These are phyloP conservation scores for Lithophane ornitopus DNA, from an alignment of 2,888 invertebrate genomes.

Conservation along the genomic window DNA sequence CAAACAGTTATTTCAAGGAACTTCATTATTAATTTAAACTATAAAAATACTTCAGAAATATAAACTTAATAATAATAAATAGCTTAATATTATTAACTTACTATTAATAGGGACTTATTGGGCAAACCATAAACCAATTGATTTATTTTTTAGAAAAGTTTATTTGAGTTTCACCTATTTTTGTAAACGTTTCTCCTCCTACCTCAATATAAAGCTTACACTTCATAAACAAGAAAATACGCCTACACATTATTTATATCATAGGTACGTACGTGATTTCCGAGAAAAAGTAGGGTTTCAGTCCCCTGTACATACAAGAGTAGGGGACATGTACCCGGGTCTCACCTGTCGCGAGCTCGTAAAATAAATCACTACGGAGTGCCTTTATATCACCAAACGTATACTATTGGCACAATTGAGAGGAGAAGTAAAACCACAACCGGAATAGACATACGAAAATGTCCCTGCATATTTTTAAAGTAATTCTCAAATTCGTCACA, in stretches of 20 bases:
- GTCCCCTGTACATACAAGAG: slow-evolving; percentile 55
- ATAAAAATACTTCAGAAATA: background rate
- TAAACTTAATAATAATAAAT: no score
- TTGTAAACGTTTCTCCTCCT: background rate
- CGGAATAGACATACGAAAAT: slow-evolving; percentile 21
- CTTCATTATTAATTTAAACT: background rate
- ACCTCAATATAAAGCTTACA: slow-evolving; percentile 5
- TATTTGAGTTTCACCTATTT: background rate
- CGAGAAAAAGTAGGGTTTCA: slow-evolving; percentile 44
- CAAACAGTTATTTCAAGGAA: background rate
- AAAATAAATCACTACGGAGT: slow-evolving; percentile 75
- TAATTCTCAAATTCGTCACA: background rate
- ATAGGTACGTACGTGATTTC: slow-evolving; percentile 42
- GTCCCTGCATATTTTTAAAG: background rate
- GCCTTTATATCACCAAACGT: slow-evolving; percentile 68
- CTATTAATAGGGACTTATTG: background rate
- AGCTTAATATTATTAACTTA: no score
- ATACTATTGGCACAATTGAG: slow-evolving; percentile 71
- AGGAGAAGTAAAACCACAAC: slow-evolving; percentile 69
- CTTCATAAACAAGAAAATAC: slow-evolving; percentile 19
- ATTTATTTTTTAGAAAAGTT: background rate
- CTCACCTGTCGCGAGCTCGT: slow-evolving; percentile 70
- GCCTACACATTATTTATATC: slow-evolving; percentile 35
- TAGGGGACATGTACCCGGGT: slow-evolving; percentile 55
- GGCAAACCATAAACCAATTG: background rate